Evolutionary conservation across 2,113 vertebrate genomes (phyloP).

Genomic region (Porphyrio hochstetteri): DNA sequence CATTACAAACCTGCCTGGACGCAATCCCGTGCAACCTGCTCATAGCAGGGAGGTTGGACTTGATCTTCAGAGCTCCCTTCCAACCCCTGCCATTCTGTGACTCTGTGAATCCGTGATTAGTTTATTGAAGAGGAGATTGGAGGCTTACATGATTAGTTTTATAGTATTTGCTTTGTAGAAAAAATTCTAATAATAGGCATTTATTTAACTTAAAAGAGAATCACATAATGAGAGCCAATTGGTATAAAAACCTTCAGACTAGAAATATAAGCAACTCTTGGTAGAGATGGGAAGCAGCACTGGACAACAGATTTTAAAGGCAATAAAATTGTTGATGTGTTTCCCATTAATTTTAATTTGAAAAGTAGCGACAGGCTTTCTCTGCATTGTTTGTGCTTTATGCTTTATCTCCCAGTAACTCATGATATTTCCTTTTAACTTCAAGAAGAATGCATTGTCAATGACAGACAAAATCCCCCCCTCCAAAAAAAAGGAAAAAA

Average conservation of each 20-base stretch:
- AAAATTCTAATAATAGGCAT: neutral
- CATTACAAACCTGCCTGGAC: no score
- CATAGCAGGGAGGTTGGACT: no score
- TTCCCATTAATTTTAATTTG: neutral
- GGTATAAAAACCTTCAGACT: neutral
- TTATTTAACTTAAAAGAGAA: neutral
- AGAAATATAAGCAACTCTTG: neutral
- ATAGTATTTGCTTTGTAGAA: neutral
- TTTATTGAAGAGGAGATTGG: neutral
- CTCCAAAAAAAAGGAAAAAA: no score
- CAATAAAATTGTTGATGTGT: neutral
- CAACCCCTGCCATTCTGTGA: no score
- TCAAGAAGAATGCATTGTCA: neutral
- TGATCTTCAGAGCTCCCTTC: no score
- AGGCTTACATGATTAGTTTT: neutral
- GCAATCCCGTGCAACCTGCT: no score
- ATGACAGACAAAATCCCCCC: neutral
- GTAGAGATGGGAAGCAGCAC: neutral
- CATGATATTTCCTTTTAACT: neutral
- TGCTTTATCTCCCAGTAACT: neutral
- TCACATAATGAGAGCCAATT: neutral
- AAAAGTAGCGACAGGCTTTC: neutral
- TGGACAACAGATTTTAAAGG: neutral
- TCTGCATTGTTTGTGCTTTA: neutral
- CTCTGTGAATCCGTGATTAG: neutral